These are phyloP conservation scores for Cacoxenus indagator DNA, from an alignment of 2,888 invertebrate species.

Conservation along the genomic window DNA sequence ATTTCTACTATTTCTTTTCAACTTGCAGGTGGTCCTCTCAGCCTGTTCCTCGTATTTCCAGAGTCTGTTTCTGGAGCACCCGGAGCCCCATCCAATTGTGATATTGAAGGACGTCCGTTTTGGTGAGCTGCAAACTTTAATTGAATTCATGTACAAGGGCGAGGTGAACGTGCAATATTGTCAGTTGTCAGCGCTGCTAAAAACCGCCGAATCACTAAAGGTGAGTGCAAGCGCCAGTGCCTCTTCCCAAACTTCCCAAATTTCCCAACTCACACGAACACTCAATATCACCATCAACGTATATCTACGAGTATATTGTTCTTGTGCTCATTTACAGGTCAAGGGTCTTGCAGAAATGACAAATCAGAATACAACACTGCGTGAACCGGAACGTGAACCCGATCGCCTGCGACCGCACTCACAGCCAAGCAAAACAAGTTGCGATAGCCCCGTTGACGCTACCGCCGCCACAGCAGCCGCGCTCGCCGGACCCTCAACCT, in stretches of 20 bases:
- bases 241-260: background rate
- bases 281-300: background rate
- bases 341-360: constrained; percentile 95
- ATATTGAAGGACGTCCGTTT: constrained; percentile 95
- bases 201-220: constrained; percentile 93
- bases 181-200: constrained; percentile 89
- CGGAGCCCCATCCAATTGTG: constrained; percentile 92
- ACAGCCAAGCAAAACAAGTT: constrained; percentile 62
- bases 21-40: constrained; percentile 86
- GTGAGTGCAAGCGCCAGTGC: constrained; percentile 72
- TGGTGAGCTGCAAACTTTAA: constrained; percentile 89
- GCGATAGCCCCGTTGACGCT: constrained; percentile 59
- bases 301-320: background rate
- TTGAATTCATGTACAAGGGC: constrained; percentile 97
- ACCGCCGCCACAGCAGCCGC: constrained; percentile 47
- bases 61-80: constrained; percentile 92
- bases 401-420: constrained; percentile 70
- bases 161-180: constrained; percentile 96
- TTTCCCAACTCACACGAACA: background rate
- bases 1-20: constrained; percentile 15
- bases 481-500: constrained; percentile 42
- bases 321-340: constrained; percentile 71
- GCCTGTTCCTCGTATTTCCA: constrained; percentile 97
- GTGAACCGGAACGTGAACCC: constrained; percentile 73
- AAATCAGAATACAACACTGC: constrained; percentile 78